These are phyloP conservation scores for Ctenopoma kingsleyae DNA, from an alignment of 2,797 vertebrate species.

Conservation along the genomic window DNA sequence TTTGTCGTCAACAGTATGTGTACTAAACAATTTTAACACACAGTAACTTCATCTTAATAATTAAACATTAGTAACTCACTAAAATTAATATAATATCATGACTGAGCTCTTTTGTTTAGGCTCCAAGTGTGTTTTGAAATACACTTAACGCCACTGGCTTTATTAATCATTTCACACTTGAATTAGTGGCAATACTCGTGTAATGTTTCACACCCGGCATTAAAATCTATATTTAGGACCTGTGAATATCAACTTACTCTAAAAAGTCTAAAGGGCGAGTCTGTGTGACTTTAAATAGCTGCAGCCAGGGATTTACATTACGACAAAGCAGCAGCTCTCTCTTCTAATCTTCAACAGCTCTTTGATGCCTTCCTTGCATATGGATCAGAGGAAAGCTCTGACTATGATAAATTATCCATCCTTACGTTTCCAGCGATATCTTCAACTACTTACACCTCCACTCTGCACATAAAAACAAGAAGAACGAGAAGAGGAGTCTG, in stretches of 20 bases:
- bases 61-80: background rate
- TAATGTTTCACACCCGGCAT: background rate
- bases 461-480: slow-evolving; percentile 20
- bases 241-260: slow-evolving; percentile 20
- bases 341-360: slow-evolving; percentile 53
- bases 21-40: too few species aligned
- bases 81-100: too few species aligned
- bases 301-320: slow-evolving; percentile 47
- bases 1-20: too few species aligned
- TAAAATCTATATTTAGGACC: slow-evolving; percentile 42
- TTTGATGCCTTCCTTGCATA: slow-evolving; percentile 59
- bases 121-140: background rate
- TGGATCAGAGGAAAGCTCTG: slow-evolving; percentile 46
- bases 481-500: slow-evolving; percentile 18
- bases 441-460: slow-evolving; percentile 9
- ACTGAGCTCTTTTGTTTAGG: too few species aligned
- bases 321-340: slow-evolving; percentile 49
- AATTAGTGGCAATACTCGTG: background rate
- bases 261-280: slow-evolving; percentile 21
- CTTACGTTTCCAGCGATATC: slow-evolving; percentile 47
- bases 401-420: slow-evolving; percentile 50
- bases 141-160: background rate
- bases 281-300: slow-evolving; percentile 47
- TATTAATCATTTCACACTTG: background rate
- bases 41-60: too few species aligned